These are phyloP conservation scores for Caenorhabditis tropicalis DNA, from an alignment of 1,140 invertebrate genomes.

Conservation along the genomic window DNA sequence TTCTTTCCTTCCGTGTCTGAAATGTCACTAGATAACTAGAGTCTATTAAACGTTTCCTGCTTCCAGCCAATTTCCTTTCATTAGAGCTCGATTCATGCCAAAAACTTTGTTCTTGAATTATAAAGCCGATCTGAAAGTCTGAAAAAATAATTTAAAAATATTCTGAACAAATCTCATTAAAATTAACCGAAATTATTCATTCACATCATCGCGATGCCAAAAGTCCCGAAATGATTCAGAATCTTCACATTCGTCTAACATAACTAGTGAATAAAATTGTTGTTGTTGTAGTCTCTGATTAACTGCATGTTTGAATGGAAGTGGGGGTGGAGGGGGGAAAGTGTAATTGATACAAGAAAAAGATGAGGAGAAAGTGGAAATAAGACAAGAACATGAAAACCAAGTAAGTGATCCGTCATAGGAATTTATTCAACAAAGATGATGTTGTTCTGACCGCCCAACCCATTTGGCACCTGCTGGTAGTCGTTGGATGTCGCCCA, in stretches of 20 bases:
- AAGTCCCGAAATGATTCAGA: constrained; percentile 30
- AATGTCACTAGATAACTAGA: no score
- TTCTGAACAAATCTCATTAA: neutral
- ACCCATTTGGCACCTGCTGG: constrained; percentile 57
- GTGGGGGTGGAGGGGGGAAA: neutral
- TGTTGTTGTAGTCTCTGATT: neutral
- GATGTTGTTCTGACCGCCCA: constrained; percentile 62
- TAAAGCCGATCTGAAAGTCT: no score
- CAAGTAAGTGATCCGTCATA: neutral
- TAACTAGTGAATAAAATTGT: constrained; percentile 1
- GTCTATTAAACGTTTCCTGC: no score
- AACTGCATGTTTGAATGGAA: neutral
- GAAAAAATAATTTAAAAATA: no score
- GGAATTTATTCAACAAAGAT: constrained; percentile 55
- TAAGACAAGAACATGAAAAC: neutral
- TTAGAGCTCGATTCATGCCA: no score
- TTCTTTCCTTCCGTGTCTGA: no score
- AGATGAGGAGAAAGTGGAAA: constrained; percentile 25
- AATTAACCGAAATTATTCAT: constrained; percentile 22
- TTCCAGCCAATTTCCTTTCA: no score
- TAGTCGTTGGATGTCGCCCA: constrained; percentile 62
- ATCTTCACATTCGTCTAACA: constrained; percentile 22
- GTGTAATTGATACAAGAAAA: neutral
- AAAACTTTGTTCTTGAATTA: no score
- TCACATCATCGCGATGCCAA: constrained; percentile 39